Percentiles rank a stretch among this genome's conserved stretches.
phyloP scores from a whole-genome alignment of 1,140 invertebrate species.

The Nautilus pompilius region DNA sequence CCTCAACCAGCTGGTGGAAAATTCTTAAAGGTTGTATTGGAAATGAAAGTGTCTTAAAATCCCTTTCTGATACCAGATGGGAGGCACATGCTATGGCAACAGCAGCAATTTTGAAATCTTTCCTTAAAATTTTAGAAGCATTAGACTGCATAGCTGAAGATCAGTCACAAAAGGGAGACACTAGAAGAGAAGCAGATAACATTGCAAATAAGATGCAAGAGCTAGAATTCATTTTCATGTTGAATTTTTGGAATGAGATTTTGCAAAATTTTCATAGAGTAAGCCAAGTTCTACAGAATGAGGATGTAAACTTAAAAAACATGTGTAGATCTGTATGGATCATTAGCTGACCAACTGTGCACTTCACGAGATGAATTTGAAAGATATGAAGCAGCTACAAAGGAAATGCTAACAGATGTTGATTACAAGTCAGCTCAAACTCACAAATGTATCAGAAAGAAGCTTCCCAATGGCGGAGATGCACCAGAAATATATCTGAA shows the following conservation, averaged over 20 bases:
- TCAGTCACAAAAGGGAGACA: slow-evolving; percentile 13
- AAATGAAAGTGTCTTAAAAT: slow-evolving; percentile 12
- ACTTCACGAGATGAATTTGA: slow-evolving; percentile 19
- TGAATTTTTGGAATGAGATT: slow-evolving; percentile 19
- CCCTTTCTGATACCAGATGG: slow-evolving; percentile 15
- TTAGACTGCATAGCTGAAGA: slow-evolving; percentile 11
- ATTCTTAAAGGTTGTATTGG: slow-evolving; percentile 13
- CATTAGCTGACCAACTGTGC: slow-evolving; percentile 14
- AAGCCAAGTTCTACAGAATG: slow-evolving; percentile 22
- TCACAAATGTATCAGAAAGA: no score
- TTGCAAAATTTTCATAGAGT: slow-evolving; percentile 22
- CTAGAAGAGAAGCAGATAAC: slow-evolving; percentile 17
- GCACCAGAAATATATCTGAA: slow-evolving; percentile 26
- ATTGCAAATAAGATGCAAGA: slow-evolving; percentile 27
- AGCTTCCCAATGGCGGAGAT: no score
- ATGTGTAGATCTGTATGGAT: slow-evolving; percentile 15
- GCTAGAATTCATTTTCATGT: slow-evolving; percentile 27
- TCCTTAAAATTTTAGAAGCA: slow-evolving; percentile 10
- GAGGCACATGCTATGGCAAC: slow-evolving; percentile 15
- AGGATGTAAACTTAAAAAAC: slow-evolving; percentile 22
- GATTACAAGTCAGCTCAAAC: no score
- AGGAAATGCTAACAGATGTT: slow-evolving; percentile 16
- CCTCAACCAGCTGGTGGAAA: slow-evolving; percentile 14
- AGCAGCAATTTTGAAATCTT: slow-evolving; percentile 15
- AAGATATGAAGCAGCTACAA: slow-evolving; percentile 9